Base-by-base conservation (phyloP, 2,888 invertebrate genomes). In the Ormyrus nitidulus region DNA sequence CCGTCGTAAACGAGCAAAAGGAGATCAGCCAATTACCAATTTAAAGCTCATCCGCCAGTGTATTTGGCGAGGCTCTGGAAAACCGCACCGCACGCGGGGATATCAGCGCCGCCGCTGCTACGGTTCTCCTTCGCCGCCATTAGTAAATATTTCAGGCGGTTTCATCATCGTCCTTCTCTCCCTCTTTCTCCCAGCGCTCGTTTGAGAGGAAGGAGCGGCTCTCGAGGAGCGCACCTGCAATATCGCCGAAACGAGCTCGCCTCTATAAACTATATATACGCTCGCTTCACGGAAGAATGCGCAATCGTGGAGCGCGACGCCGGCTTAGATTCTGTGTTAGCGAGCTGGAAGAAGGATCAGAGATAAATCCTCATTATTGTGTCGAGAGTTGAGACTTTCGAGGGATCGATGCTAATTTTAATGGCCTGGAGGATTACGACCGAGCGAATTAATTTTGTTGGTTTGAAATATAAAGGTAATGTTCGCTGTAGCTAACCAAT, bases 71-170 rank as follows among this genome's bases (percentile, higher is more conserved):
- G 44, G 56, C 34, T 48, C 13, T 19, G 49, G 13, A 53, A 49
- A 66, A 66, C 66, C 44, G 11, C 51, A 48, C n/a, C 48, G 6
- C 54, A 54, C n/a, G 54, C 34, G 34, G 34, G 34, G 34, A 34
- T 34, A 34, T 34, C 34, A 34, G 34, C 34, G 34, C 34, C 34
- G 34, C 34, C 34, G 34, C 34, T 34, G 34, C 34, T 34, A 2
- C 34, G 34, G 34, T 34, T n/a, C 58, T 48, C 34, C n/a, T 46
- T 54, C 10, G 9, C 13, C 13, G 62, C 75, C 75, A 75, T 75
- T 75, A 75, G 77, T 58, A 77, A 77, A 77, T 77, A 77, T 77
- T 77, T 77, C 64, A 56, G 58, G 70, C 64, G 54, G 77, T 70
- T 77, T 70, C 70, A 77, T 70, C 72, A 70, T 68, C 65, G 46